phyloP scores from a whole-genome alignment of 2,888 invertebrate species.

The Uloborus plumipes region DNA sequence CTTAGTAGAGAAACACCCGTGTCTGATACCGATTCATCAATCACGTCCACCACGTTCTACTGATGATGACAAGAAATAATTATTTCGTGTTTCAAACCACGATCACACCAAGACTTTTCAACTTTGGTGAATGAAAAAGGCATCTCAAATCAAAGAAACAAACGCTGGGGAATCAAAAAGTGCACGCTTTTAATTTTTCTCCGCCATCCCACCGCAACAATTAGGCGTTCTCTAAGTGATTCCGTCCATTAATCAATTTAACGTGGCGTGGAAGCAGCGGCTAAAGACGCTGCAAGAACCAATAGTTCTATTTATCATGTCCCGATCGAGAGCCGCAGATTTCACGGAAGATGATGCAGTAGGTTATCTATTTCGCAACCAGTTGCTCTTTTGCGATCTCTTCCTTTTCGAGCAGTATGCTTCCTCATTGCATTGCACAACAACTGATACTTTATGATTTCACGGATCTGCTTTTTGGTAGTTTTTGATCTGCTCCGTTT shows the following conservation, averaged over 20 bases:
- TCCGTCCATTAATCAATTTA: constrained; percentile 23
- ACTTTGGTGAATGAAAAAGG: constrained; percentile 24
- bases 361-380: too few species aligned
- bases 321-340: too few species aligned
- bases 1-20: constrained; percentile 32
- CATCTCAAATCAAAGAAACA: constrained; percentile 7
- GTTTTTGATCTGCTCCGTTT: too few species aligned
- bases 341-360: too few species aligned
- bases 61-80: constrained; percentile 60
- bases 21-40: constrained; percentile 59
- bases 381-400: too few species aligned
- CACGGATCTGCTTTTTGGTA: too few species aligned
- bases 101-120: constrained; percentile 13
- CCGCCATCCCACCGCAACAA: constrained; percentile 27
- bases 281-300: neutral
- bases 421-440: too few species aligned
- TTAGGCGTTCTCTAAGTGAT: constrained; percentile 30
- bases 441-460: too few species aligned
- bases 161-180: constrained; percentile 16
- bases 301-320: constrained; percentile 16
- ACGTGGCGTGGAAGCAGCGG: constrained; percentile 13
- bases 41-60: constrained; percentile 23
- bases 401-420: too few species aligned
- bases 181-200: constrained; percentile 22
- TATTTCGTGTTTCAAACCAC: constrained; percentile 50